Evolutionary conservation across 2,888 invertebrate genomes (phyloP).

Genomic region (Lycaena phlaeas): DNA sequence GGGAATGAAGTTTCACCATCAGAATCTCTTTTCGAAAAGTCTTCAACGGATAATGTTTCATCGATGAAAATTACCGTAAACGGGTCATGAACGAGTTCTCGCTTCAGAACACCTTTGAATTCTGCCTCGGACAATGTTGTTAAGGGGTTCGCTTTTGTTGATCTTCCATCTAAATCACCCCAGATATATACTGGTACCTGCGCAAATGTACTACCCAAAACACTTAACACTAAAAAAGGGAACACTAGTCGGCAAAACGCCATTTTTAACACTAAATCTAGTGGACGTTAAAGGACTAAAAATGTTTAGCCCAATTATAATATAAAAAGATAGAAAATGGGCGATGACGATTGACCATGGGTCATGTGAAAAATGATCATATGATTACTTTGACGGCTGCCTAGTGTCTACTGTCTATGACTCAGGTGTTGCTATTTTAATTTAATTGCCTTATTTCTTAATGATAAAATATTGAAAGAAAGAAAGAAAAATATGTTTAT

Average conservation of each 20-base stretch:
- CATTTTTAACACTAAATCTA: conserved; percentile 49
- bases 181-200: conserved; percentile 75
- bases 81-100: conserved; percentile 42
- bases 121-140: conserved; percentile 34
- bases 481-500: too few species aligned
- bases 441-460: too few species aligned
- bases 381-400: conserved; percentile 56
- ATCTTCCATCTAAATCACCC: conserved; percentile 49
- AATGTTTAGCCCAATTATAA: conserved; percentile 45
- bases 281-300: conserved; percentile 50
- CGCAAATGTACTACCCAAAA: conserved; percentile 41
- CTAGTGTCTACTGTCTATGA: too few species aligned
- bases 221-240: conserved; percentile 52
- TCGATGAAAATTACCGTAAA: conserved; percentile 68
- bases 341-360: conserved; percentile 50
- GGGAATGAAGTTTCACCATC: conserved; percentile 49
- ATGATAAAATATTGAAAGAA: too few species aligned
- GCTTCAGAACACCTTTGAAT: conserved; percentile 42
- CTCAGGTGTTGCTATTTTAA: conserved; percentile 11
- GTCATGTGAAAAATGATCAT: conserved; percentile 71
- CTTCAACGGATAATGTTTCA: conserved; percentile 72
- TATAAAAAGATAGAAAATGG: conserved; percentile 49
- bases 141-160: conserved; percentile 41
- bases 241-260: conserved; percentile 59
- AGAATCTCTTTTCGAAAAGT: conserved; percentile 63